A percentile compares a stretch with the other conserved stretches of the same genome.
Evolutionary conservation across 1,140 invertebrate genomes (phyloP).

Genomic region (Rhagoletis pomonella): DNA sequence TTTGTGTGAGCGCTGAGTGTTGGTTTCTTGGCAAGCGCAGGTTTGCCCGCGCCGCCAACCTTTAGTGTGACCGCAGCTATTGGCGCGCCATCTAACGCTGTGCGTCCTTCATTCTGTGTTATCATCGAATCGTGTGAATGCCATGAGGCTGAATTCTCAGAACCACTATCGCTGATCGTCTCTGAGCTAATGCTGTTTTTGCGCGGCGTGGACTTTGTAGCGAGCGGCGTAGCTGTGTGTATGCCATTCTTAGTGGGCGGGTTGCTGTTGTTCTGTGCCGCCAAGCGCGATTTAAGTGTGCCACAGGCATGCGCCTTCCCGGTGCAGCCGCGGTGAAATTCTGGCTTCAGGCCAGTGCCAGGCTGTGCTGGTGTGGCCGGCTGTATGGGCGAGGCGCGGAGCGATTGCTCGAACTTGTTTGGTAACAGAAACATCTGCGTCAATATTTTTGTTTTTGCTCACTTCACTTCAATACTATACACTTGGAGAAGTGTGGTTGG

Average conservation of each 20-base stretch:
- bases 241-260: conserved; percentile 47
- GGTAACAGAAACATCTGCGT: conserved; percentile 78
- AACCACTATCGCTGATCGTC: conserved; percentile 77
- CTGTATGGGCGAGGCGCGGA: conserved; percentile 72
- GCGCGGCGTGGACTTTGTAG: conserved; percentile 59
- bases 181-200: conserved; percentile 77
- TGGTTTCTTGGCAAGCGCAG: conserved; percentile 26
- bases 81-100: neutral
- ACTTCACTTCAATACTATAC: neutral
- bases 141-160: conserved; percentile 74
- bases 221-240: conserved; percentile 36
- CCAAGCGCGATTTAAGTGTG: conserved; percentile 72
- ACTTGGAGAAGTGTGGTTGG: neutral
- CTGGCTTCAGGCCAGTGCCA: conserved; percentile 77
- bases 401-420: conserved; percentile 80
- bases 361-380: conserved; percentile 62
- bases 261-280: conserved; percentile 51
- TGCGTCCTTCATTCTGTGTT: neutral
- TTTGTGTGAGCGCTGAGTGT: neutral
- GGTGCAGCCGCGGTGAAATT: conserved; percentile 81
- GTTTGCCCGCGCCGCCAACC: neutral
- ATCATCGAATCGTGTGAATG: conserved; percentile 53
- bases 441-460: neutral
- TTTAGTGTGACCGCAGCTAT: neutral
- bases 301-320: conserved; percentile 83